Percentiles rank a stretch among this genome's conserved stretches.
These are phyloP conservation scores for Neria commutata DNA, from an alignment of 2,888 invertebrate genomes.

Conservation along the genomic window DNA sequence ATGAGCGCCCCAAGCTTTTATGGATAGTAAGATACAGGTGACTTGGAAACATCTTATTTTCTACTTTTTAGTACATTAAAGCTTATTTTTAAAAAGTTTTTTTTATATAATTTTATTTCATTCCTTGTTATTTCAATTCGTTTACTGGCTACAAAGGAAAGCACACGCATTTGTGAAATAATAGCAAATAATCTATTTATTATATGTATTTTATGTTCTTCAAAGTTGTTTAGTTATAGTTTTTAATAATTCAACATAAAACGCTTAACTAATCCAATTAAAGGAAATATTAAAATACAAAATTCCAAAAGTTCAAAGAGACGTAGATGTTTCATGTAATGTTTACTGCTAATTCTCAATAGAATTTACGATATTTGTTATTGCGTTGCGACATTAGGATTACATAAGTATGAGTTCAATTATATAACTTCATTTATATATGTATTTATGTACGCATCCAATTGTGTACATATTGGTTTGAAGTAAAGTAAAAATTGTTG, in stretches of 20 bases:
- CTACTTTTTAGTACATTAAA: too few relatives aligned
- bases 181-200: slow-evolving; percentile 37
- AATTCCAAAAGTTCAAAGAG: slow-evolving; percentile 37
- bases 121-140: too few relatives aligned
- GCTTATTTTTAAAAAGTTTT: too few relatives aligned
- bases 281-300: slow-evolving; percentile 38
- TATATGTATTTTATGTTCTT: slow-evolving; percentile 21
- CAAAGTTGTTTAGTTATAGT: slow-evolving; percentile 20
- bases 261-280: slow-evolving; percentile 41
- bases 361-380: slow-evolving; percentile 1
- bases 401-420: not conserved
- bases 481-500: too few relatives aligned
- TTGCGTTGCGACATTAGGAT: not conserved
- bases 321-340: not conserved
- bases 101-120: too few relatives aligned
- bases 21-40: too few relatives aligned
- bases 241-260: slow-evolving; percentile 35
- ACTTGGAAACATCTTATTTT: too few relatives aligned
- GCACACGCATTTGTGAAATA: too few relatives aligned
- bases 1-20: too few relatives aligned
- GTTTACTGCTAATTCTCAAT: not conserved
- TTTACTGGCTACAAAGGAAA: too few relatives aligned
- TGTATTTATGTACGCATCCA: too few relatives aligned
- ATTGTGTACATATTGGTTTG: too few relatives aligned
- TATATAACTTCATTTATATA: not conserved